Evolutionary conservation across 2,888 invertebrate species (phyloP).

Genomic region (Escarpia spicata): DNA sequence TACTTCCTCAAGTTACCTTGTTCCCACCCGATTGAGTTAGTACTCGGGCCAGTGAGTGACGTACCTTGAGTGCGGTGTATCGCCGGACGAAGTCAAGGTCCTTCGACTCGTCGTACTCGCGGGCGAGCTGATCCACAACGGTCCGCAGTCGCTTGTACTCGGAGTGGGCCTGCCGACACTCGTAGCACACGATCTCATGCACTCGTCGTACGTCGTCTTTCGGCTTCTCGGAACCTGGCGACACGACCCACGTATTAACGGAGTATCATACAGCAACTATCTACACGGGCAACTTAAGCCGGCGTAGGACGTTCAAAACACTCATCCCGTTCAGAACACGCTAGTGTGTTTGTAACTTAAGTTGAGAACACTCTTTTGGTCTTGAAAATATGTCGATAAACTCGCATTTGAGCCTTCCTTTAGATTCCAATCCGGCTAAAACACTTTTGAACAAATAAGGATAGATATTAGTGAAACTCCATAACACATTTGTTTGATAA

Average conservation of each 20-base stretch:
- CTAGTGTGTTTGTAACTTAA: too few relatives aligned
- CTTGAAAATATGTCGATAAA: too few relatives aligned
- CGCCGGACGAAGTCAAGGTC: conserved; percentile 93
- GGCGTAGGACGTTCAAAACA: too few relatives aligned
- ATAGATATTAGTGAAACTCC: too few relatives aligned
- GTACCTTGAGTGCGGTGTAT: conserved; percentile 86
- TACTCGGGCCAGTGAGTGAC: neutral
- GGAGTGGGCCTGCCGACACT: conserved; percentile 49
- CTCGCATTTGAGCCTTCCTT: too few relatives aligned
- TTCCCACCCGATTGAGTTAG: neutral
- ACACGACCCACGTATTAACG: neutral
- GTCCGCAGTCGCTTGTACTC: conserved; percentile 55
- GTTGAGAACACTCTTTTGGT: too few relatives aligned
- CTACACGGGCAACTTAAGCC: too few relatives aligned
- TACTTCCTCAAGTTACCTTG: neutral
- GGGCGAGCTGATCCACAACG: conserved; percentile 54
- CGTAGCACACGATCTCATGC: conserved; percentile 53
- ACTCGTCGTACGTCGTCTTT: conserved; percentile 48
- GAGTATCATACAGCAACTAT: too few relatives aligned
- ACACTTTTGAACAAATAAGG: too few relatives aligned
- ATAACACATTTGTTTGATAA: too few relatives aligned
- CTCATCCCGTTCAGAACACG: too few relatives aligned
- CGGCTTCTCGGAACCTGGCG: neutral
- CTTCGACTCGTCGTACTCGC: conserved; percentile 92
- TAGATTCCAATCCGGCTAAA: too few relatives aligned